Evolutionary conservation across 1,140 invertebrate species (phyloP), one percentile per base, ranked within the genome.

Genomic region (Euglossa dilemma): DNA sequence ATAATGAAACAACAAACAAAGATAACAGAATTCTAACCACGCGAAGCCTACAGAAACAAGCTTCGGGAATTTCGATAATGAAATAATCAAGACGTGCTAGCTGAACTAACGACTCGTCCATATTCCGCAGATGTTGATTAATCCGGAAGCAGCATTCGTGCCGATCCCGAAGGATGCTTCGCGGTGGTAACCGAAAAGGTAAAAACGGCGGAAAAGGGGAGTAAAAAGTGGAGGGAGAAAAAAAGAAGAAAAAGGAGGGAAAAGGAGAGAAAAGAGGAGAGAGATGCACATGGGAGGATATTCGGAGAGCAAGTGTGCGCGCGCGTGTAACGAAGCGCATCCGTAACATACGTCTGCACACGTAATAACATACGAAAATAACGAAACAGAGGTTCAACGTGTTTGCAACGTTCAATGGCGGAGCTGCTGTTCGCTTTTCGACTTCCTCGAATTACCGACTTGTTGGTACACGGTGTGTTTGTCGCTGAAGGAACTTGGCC

Each of bases 351-450:
- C 69, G 74, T 85, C 45, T 54, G 82, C 54, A 78, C 54, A 50
- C 47, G 54, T 70, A 84, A 78, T 47, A 78, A 74, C 69, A 78
- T 76, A 76, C 23, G 43, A 56, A 76, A 83, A 75, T 83, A 56
- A 75, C 57, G 74, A 76, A 64, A 76, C 9, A 64, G 23, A 64
- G 52, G 36, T 75, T 75, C 1, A 61, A 74, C 72, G 36, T 36
- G 72, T 74, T n/a, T 61, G 56, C 72, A 6, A 16, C 57, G 23
- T 72, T 57, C 52, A 56, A 7, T 18, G 36, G 23, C 4, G 23
- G 14, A 63, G 50, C 74, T 64, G 8, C 28, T 76, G 20, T 52
- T 63, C 45, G 20, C 54, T 57, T 45, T 45, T 43, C 20, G 64
- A 47, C 20, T 63, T 76, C 47, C 59, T 52, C 12, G 28, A 76